Evolutionary conservation across 2,797 vertebrate genomes (phyloP).

Genomic region (Peromyscus nudipes): DNA sequence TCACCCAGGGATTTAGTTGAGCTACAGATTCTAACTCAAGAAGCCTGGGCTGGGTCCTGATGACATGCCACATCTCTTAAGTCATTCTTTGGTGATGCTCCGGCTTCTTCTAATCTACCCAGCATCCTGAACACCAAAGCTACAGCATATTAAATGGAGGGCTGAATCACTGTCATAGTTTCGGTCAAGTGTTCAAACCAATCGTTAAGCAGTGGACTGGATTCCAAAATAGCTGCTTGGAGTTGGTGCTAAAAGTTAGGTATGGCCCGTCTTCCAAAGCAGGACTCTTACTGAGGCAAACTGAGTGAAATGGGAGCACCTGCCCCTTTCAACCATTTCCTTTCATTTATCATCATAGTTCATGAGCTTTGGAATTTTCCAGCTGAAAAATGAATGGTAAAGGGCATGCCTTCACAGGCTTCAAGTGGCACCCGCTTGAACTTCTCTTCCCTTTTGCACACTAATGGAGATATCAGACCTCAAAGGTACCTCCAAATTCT

Average conservation of each 20-base stretch:
- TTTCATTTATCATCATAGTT: slow-evolving; percentile 49
- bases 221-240: not conserved
- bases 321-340: slow-evolving; percentile 32
- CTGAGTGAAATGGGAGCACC: slow-evolving; percentile 32
- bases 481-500: not conserved
- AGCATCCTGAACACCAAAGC: not conserved
- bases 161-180: not conserved
- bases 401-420: not conserved
- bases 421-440: slow-evolving; percentile 45
- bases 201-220: not conserved
- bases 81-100: not conserved
- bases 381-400: slow-evolving; percentile 22
- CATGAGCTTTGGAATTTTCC: slow-evolving; percentile 49
- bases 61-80: not conserved
- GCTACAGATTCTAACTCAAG: not conserved
- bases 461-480: not conserved
- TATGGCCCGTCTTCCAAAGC: not conserved
- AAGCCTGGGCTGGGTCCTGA: not conserved
- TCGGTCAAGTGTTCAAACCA: not conserved
- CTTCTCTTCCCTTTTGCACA: slow-evolving; percentile 42
- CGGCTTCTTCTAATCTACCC: not conserved
- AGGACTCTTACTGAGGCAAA: not conserved
- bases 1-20: not conserved
- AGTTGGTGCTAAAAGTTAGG: not conserved
- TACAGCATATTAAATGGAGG: not conserved